Evolutionary conservation across 2,797 vertebrate genomes (phyloP), one percentile per base, ranked within the genome.

Genomic region (Cichlasoma orientale): DNA sequence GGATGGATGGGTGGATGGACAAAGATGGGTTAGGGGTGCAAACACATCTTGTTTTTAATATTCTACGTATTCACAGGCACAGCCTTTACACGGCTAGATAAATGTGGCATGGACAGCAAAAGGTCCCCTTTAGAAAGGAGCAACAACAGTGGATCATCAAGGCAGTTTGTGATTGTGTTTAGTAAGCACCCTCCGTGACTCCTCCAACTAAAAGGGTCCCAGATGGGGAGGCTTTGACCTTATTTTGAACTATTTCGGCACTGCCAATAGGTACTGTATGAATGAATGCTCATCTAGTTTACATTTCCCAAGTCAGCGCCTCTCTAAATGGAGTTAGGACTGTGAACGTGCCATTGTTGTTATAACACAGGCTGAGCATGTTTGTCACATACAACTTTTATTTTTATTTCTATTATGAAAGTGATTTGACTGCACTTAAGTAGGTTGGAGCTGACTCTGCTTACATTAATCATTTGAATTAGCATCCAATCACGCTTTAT

Each of bases 141-240:
- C 66, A 88, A 84, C 87, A 89, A 86, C 87, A 83, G 85, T 63
- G 38, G 72, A 66, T 88, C 82, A 91, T 90, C 63, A 74, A 88
- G 90, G 91, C 92, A 82, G 82, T 91, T 86, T 86, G 82, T 91
- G 91, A 92, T 90, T 86, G 84, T 89, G 92, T 94, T 93, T 91
- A 93, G 90, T 75, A 82, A 86, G 78, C 74, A 75, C 83, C 91
- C 91, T 89, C 84, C 77, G 90, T 91, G 86, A 92, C 82, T 93
- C 87, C 74, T 88, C 82, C 72, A 88, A 90, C 90, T 82, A 85
- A 87, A 91, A 84, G 75, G 80, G 84, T 77, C 90, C 84, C 91
- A 91, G 87, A 93, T 93, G 91, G 90, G 85, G 85, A 63, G 78
- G 75, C 68, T 88, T 77, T 86, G 91, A 90, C 90, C 89, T 93